Base-by-base conservation (phyloP, 2,113 vertebrate species). In the Uria lomvia region DNA sequence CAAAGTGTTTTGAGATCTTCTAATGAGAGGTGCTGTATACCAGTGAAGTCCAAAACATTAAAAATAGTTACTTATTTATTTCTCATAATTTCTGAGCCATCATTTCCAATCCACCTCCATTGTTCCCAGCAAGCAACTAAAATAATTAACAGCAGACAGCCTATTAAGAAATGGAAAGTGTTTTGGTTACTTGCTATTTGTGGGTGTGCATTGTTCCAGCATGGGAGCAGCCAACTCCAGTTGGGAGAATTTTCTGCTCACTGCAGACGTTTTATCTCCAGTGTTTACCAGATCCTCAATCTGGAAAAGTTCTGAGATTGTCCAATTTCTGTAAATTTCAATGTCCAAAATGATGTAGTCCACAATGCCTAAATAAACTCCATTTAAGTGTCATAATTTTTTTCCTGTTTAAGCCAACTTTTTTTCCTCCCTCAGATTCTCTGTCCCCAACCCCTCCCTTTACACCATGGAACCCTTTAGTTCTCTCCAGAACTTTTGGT, bases 91-190 rank as follows among this genome's bases (percentile, higher is more conserved):
- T 81, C 62, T 88, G 52, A 92, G 75, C 49, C 59, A 78, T 79
- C 52, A 50, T 86, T 96, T 92, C 73, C 60, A 94, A 92, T 96
- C 56, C 70, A 94, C 49, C 60, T 92, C 90, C 68, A 78, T 90
- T 93, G 90, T 97, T 95, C 90, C 73, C 90, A 92, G 92, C 63
- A 94, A 94, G 92, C 21, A 94, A 76, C 92, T 93, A 88, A 91
- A 97, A 96, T 95, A 92, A 96, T 94, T 92, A 92, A 96, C 80
- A 97, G 92, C 95, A 96, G 83, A 95, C 89, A 97, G 89, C 42
- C 76, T 89, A 79, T 95, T 94, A 96, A 92, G 91, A 96, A 97
- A 94, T 85, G 90, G 89, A 97, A 97, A 97, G 96, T 94, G 94
- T 73, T 97, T 92, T 94, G 32, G 80, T 94, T 91, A 34, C 52